These are phyloP conservation scores for Myoxocephalus aenaeus DNA, from an alignment of 2,797 vertebrate species.

Conservation along the genomic window DNA sequence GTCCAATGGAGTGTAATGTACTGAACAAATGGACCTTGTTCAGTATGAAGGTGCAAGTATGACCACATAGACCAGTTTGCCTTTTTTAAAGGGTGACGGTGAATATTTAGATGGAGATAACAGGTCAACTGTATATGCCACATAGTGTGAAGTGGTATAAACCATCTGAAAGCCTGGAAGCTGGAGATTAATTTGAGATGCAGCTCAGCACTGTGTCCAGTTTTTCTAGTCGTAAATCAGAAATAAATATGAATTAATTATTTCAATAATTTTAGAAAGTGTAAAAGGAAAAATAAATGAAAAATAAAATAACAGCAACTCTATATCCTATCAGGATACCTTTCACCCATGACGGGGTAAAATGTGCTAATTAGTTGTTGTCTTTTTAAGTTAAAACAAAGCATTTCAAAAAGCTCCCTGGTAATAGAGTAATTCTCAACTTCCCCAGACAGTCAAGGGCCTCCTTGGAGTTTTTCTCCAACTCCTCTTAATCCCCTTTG, in stretches of 20 bases:
- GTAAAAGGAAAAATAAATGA: too few relatives aligned
- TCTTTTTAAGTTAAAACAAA: not conserved
- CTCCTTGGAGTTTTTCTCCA: not conserved
- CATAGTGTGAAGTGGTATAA: too few relatives aligned
- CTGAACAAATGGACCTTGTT: not conserved
- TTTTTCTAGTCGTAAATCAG: not conserved
- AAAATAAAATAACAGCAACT: not conserved
- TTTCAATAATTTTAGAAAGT: not conserved
- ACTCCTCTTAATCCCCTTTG: constrained; percentile 8
- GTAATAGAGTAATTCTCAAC: not conserved
- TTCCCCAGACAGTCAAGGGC: not conserved
- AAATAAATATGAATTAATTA: too few relatives aligned
- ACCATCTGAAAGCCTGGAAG: too few relatives aligned
- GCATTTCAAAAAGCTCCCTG: not conserved
- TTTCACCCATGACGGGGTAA: not conserved
- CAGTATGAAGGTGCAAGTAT: not conserved
- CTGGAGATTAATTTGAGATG: too few relatives aligned
- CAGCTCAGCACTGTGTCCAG: not conserved
- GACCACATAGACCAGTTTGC: too few relatives aligned
- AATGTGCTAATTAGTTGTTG: not conserved
- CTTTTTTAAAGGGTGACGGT: too few relatives aligned
- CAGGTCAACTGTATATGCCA: too few relatives aligned
- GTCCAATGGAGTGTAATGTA: not conserved
- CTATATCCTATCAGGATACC: not conserved
- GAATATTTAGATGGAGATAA: too few relatives aligned